Conservation (phyloP, 2,888 invertebrate species). For the Mantis religiosa region DNA sequence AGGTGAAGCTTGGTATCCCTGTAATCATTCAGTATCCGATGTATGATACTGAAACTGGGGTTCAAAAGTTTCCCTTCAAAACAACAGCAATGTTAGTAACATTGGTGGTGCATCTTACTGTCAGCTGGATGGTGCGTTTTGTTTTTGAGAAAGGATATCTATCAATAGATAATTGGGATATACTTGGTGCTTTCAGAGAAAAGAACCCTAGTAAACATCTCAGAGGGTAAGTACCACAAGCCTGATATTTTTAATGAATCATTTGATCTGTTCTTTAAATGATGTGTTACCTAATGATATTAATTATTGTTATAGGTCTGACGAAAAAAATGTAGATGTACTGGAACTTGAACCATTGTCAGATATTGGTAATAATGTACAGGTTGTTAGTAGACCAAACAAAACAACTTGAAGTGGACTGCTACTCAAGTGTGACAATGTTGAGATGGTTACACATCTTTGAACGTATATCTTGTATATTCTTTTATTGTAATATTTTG, state of each 20-base stretch:
- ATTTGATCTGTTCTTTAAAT: not conserved
- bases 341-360: not conserved
- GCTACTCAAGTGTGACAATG: no score
- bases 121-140: conserved; percentile 48
- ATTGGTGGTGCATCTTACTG: conserved; percentile 47
- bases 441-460: no score
- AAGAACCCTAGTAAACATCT: not conserved
- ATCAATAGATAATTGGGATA: conserved; percentile 34
- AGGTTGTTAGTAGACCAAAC: not conserved
- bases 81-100: conserved; percentile 60
- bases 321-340: not conserved
- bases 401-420: not conserved
- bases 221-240: not conserved
- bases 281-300: not conserved
- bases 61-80: conserved; percentile 63
- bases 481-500: no score
- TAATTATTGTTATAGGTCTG: not conserved
- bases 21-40: conserved; percentile 55
- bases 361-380: not conserved
- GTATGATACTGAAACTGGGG: conserved; percentile 43
- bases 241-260: no score
- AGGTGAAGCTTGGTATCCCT: conserved; percentile 52
- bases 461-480: no score
- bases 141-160: conserved; percentile 48
- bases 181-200: conserved; percentile 25